phyloP scores from a whole-genome alignment of 2,888 invertebrate species.

The Napeogenes inachia region DNA sequence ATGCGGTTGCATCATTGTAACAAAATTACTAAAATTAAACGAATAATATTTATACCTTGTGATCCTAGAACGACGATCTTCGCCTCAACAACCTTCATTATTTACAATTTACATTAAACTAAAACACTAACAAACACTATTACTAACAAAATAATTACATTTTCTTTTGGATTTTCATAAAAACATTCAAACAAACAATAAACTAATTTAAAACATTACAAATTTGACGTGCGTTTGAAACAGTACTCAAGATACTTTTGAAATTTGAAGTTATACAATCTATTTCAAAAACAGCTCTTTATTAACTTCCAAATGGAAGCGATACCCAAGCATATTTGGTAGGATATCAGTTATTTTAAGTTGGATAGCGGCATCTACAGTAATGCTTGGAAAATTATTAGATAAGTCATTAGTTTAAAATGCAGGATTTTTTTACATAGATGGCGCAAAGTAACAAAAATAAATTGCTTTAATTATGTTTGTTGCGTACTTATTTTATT shows the following conservation, averaged over 20 bases:
- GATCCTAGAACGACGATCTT: constrained; percentile 92
- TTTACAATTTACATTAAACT: constrained; percentile 33
- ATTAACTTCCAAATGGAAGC: background rate
- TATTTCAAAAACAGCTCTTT: constrained; percentile 7
- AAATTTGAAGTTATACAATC: constrained; percentile 19
- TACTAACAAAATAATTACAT: constrained; percentile 21
- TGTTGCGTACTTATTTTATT: no score
- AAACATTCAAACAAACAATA: constrained; percentile 8
- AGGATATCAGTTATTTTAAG: background rate
- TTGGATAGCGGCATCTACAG: background rate
- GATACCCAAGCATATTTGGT: constrained; percentile 1
- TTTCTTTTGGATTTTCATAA: constrained; percentile 15
- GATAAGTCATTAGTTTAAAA: background rate
- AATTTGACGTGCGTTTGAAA: constrained; percentile 21
- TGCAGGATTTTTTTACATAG: background rate
- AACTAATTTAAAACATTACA: constrained; percentile 13
- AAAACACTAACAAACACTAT: constrained; percentile 28
- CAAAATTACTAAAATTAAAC: constrained; percentile 1
- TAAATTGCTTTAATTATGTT: no score
- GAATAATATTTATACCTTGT: constrained; percentile 78
- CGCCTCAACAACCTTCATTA: constrained; percentile 87
- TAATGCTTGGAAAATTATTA: background rate
- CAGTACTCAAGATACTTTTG: constrained; percentile 19
- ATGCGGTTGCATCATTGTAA: no score
- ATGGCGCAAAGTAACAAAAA: background rate